Evolutionary conservation across 2,888 invertebrate species (phyloP).

Genomic region (Papilio gigon): DNA sequence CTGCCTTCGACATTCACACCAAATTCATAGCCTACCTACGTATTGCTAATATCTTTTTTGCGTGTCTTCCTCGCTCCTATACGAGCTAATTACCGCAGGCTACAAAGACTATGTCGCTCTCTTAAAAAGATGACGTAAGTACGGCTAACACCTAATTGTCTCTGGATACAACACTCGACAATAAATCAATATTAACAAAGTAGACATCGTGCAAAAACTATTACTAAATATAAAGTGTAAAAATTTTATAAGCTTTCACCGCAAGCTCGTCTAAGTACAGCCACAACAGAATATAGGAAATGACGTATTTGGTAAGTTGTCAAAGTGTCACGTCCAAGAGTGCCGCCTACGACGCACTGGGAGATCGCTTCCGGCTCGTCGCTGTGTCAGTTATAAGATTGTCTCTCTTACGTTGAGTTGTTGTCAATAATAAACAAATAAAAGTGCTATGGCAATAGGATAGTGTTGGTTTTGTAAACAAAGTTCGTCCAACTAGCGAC

Average conservation of each 20-base stretch:
- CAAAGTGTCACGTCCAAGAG: slow-evolving; percentile 46
- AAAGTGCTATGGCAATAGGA: too few species aligned
- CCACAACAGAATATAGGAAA: not conserved
- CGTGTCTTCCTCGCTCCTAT: not conserved
- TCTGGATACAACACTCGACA: too few species aligned
- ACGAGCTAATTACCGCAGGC: not conserved
- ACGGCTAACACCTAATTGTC: too few species aligned
- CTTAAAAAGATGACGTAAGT: too few species aligned
- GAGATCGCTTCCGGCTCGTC: slow-evolving; percentile 72
- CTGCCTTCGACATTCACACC: slow-evolving; percentile 20
- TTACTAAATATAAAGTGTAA: not conserved
- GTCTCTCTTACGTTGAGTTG: too few species aligned
- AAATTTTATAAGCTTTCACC: slow-evolving; percentile 25
- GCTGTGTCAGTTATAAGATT: slow-evolving; percentile 46
- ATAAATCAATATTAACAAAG: too few species aligned
- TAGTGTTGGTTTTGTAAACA: too few species aligned
- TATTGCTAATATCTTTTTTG: not conserved
- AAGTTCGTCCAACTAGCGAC: not conserved
- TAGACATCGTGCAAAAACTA: too few species aligned
- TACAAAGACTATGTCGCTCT: not conserved
- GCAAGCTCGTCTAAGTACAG: not conserved
- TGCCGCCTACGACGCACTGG: slow-evolving; percentile 61
- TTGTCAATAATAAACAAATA: too few species aligned
- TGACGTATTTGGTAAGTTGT: slow-evolving; percentile 16
- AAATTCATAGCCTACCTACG: slow-evolving; percentile 29